Evolutionary conservation across 2,797 vertebrate genomes (phyloP).

Genomic region (Falco concolor): DNA sequence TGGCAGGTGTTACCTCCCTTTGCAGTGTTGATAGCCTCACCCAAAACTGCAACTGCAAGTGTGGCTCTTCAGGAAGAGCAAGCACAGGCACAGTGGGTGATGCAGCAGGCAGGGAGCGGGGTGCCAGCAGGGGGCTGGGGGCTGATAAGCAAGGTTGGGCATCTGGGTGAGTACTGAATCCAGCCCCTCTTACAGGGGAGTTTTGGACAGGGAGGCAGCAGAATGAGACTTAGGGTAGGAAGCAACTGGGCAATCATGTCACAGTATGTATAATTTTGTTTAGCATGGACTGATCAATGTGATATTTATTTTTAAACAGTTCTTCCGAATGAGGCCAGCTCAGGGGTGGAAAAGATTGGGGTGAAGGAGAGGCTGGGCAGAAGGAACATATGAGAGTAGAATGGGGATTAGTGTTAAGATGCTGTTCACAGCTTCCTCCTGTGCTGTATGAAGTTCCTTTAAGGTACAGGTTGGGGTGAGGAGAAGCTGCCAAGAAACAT

Average conservation of each 20-base stretch:
- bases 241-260: neutral
- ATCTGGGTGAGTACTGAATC: neutral
- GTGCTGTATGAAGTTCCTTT: neutral
- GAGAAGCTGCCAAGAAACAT: neutral
- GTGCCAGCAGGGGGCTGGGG: neutral
- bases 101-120: neutral
- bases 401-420: neutral
- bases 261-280: neutral
- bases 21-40: neutral
- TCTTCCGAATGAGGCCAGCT: neutral
- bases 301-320: neutral
- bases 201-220: neutral
- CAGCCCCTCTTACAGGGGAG: neutral
- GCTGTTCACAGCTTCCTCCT: neutral
- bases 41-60: neutral
- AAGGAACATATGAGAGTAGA: neutral
- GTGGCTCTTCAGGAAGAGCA: neutral
- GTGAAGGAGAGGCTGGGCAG: neutral
- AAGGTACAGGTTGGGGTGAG: neutral
- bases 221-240: neutral
- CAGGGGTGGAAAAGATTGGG: neutral
- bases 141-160: neutral
- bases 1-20: neutral
- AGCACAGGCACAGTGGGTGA: neutral
- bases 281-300: neutral